Conservation (phyloP, 2,797 vertebrate species). For the Microctenopoma lineatum region DNA sequence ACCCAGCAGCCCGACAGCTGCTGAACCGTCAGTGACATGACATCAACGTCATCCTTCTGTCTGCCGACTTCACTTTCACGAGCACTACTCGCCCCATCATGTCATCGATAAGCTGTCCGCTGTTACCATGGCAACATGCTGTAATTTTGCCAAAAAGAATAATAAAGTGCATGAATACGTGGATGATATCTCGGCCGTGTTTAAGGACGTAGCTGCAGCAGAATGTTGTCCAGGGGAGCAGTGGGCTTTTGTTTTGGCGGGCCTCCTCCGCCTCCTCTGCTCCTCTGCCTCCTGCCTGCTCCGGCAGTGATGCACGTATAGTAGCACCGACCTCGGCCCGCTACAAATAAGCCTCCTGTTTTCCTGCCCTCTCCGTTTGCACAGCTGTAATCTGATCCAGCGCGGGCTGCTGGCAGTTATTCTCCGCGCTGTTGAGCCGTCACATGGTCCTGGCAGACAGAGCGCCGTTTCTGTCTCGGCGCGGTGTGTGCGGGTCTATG, state of each 20-base stretch:
- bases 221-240: neutral
- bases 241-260: slow-evolving; percentile 27
- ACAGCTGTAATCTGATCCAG: slow-evolving; percentile 53
- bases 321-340: slow-evolving; percentile 36
- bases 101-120: no score
- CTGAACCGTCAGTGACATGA: no score
- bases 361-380: slow-evolving; percentile 48
- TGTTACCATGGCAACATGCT: no score
- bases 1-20: no score
- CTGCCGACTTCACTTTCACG: no score
- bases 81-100: no score
- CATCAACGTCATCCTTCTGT: no score
- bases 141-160: no score
- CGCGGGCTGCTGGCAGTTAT: slow-evolving; percentile 27
- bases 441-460: slow-evolving; percentile 41
- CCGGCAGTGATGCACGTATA: slow-evolving; percentile 27
- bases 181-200: neutral
- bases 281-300: slow-evolving; percentile 8
- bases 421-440: slow-evolving; percentile 27
- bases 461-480: slow-evolving; percentile 16
- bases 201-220: neutral
- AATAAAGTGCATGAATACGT: neutral
- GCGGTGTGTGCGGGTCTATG: slow-evolving; percentile 1
- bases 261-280: neutral
- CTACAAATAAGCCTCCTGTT: slow-evolving; percentile 49